phyloP scores from a whole-genome alignment of 2,888 invertebrate species.

The Cecidostiba fungosa region DNA sequence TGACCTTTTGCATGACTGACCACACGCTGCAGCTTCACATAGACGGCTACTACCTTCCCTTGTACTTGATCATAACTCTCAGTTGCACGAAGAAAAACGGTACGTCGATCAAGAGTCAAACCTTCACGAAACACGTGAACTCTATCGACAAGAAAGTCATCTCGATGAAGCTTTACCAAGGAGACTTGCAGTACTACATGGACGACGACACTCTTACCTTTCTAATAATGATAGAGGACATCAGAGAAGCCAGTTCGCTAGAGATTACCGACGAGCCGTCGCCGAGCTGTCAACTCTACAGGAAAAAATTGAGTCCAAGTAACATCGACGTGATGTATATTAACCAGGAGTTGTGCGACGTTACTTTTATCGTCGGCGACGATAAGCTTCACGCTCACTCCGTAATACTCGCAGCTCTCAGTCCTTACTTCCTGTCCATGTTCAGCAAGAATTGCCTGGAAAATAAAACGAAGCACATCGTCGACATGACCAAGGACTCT shows the following conservation, averaged over 20 bases:
- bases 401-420: not conserved
- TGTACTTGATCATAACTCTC: not conserved
- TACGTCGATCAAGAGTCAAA: not conserved
- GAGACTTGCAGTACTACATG: not conserved
- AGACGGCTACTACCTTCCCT: not conserved
- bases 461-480: not conserved
- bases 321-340: not conserved
- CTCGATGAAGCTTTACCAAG: not conserved
- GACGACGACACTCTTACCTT: not conserved
- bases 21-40: not conserved
- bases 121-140: not conserved
- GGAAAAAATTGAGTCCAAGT: not conserved
- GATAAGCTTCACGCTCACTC: not conserved
- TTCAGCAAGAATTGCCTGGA: not conserved
- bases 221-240: not conserved
- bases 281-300: not conserved
- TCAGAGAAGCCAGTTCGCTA: not conserved
- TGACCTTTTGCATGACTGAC: not conserved
- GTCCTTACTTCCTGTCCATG: not conserved
- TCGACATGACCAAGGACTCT: not conserved
- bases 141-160: not conserved
- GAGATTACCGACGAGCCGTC: not conserved
- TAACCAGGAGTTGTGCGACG: not conserved
- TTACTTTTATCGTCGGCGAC: not conserved
- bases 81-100: not conserved